These are phyloP conservation scores for Drosophila borborema DNA, from an alignment of 2,888 invertebrate species.

Conservation along the genomic window DNA sequence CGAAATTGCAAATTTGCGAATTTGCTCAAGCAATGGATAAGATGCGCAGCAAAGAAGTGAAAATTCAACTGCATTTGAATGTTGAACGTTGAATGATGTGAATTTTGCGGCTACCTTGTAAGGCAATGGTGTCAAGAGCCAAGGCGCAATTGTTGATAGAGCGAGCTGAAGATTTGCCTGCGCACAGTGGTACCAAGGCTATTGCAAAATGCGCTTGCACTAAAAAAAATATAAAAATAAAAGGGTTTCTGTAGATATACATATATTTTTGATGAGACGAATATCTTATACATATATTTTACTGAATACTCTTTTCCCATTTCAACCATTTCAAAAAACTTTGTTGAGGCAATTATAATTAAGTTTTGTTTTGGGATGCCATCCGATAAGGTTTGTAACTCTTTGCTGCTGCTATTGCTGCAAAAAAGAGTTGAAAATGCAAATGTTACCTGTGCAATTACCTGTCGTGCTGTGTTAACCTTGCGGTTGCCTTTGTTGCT, in stretches of 20 bases:
- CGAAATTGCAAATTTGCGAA: conserved; percentile 25
- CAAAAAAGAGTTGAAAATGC: conserved; percentile 48
- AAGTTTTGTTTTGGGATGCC: conserved; percentile 29
- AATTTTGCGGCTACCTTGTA: conserved; percentile 59
- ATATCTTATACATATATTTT: background rate
- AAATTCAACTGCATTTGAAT: conserved; percentile 78
- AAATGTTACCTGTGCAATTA: conserved; percentile 63
- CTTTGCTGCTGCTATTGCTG: conserved; percentile 3
- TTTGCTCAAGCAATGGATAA: conserved; percentile 19
- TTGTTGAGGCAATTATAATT: conserved; percentile 33
- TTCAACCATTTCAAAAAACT: background rate
- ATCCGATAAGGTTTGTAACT: conserved; percentile 27
- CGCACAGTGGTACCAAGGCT: conserved; percentile 56
- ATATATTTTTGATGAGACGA: background rate
- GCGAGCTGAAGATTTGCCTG: conserved; percentile 31
- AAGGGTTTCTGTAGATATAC: background rate
- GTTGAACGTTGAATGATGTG: conserved; percentile 76
- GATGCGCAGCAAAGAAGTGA: conserved; percentile 64
- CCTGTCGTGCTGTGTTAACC: conserved; percentile 60
- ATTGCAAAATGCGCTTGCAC: conserved; percentile 9
- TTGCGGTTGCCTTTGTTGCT: conserved; percentile 62
- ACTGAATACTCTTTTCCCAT: background rate
- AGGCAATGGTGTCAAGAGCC: conserved; percentile 70
- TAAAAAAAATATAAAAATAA: background rate
- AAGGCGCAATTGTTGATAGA: conserved; percentile 56